phyloP scores from a whole-genome alignment of 2,797 vertebrate genomes.

The Lophotriccus pileatus region DNA sequence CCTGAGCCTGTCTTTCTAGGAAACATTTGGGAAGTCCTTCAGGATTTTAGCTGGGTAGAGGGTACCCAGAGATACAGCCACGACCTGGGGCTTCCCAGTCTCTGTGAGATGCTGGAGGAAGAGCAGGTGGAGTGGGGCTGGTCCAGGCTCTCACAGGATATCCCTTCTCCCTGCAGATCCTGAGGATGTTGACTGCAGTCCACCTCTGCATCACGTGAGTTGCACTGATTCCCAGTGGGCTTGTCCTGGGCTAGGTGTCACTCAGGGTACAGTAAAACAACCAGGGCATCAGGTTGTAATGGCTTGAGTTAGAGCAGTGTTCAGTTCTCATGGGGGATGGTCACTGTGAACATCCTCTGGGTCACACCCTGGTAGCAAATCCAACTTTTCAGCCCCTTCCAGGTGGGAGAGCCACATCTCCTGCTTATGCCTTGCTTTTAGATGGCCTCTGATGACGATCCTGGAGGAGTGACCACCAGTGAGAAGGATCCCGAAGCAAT shows the following conservation, averaged over 20 bases:
- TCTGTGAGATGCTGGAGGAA: background rate
- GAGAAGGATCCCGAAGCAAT: conserved; percentile 38
- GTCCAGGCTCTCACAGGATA: background rate
- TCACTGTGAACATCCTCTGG: background rate
- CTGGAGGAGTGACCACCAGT: conserved; percentile 2
- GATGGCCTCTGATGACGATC: background rate
- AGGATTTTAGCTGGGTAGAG: background rate
- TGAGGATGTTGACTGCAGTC: conserved; percentile 88
- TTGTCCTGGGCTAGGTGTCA: background rate
- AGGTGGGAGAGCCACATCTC: background rate
- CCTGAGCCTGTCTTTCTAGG: background rate
- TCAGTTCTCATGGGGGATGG: background rate
- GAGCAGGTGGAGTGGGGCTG: background rate
- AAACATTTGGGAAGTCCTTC: background rate
- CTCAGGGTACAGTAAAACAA: background rate
- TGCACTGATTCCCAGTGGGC: rapidly evolving
- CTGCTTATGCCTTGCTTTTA: background rate
- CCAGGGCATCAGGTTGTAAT: rapidly evolving
- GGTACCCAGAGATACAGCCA: background rate
- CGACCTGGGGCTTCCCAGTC: background rate
- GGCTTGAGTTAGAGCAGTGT: background rate
- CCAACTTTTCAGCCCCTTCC: background rate
- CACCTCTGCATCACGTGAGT: conserved; percentile 87
- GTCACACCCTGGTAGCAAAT: rapidly evolving
- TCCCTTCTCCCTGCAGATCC: conserved; percentile 79